These are phyloP conservation scores for Eristalinus sepulchralis DNA, from an alignment of 2,888 invertebrate genomes.

Conservation along the genomic window DNA sequence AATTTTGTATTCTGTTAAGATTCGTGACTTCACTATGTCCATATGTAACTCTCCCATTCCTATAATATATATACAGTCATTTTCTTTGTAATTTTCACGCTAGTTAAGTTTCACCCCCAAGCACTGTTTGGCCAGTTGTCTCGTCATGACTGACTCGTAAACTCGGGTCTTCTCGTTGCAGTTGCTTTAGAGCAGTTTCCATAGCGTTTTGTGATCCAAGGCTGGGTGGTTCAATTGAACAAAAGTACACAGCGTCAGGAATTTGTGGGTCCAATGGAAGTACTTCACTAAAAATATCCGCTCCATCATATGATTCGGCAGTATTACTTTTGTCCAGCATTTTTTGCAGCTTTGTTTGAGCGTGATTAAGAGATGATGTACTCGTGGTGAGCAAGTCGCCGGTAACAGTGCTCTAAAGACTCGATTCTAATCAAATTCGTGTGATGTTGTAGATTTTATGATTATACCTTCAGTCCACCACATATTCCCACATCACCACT, in stretches of 20 bases:
- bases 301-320: slow-evolving; percentile 75
- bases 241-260: slow-evolving; percentile 98
- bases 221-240: slow-evolving; percentile 96
- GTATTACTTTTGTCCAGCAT: slow-evolving; percentile 68
- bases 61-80: neutral
- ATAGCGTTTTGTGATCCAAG: slow-evolving; percentile 87
- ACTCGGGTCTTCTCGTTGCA: slow-evolving; percentile 96
- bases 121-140: slow-evolving; percentile 93
- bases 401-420: slow-evolving; percentile 83
- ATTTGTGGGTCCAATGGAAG: slow-evolving; percentile 84
- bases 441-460: neutral
- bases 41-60: slow-evolving; percentile 99
- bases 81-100: neutral
- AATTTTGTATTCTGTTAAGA: slow-evolving; percentile 93
- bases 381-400: slow-evolving; percentile 89
- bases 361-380: slow-evolving; percentile 83
- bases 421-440: neutral
- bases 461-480: slow-evolving; percentile 88
- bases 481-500: slow-evolving; percentile 95
- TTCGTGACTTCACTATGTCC: slow-evolving; percentile 94
- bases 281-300: slow-evolving; percentile 74
- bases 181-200: slow-evolving; percentile 89
- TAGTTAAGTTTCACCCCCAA: slow-evolving; percentile 84
- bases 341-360: slow-evolving; percentile 81
- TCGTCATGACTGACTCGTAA: slow-evolving; percentile 87